phyloP scores from a whole-genome alignment of 2,888 invertebrate genomes.

The Lepidocyrtinus sp. region DNA sequence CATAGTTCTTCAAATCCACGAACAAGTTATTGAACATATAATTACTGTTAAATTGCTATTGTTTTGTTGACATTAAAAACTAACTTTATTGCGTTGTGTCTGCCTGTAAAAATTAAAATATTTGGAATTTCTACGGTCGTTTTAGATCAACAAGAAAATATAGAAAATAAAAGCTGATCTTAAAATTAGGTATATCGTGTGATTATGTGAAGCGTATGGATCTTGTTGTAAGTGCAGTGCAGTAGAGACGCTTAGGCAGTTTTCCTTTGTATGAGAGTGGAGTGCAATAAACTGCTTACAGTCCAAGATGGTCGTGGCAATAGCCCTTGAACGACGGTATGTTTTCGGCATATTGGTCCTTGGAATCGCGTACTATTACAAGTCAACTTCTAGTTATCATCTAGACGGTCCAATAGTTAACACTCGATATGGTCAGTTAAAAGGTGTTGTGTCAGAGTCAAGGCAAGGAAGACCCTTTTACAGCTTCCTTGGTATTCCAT shows the following conservation, averaged over 20 bases:
- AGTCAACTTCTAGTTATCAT: constrained; percentile 41
- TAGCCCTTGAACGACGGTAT: constrained; percentile 27
- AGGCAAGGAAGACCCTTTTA: constrained; percentile 43
- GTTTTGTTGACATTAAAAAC: neutral
- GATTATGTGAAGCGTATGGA: neutral
- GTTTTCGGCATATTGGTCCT: constrained; percentile 45
- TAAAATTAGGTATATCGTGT: neutral
- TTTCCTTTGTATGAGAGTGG: too few species aligned
- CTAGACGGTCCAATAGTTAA: constrained; percentile 49
- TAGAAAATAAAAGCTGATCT: too few species aligned
- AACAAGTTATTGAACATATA: neutral
- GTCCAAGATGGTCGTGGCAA: constrained; percentile 14
- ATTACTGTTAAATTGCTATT: neutral
- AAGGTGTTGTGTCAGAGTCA: constrained; percentile 48
- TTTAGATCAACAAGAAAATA: too few species aligned
- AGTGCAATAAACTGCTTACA: neutral
- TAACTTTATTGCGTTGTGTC: neutral
- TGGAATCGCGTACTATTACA: constrained; percentile 60
- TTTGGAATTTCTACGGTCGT: too few species aligned
- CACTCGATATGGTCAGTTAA: constrained; percentile 46
- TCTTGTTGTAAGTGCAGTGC: neutral
- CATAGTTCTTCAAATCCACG: neutral
- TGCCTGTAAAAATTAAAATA: neutral
- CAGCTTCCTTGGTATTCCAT: constrained; percentile 52
- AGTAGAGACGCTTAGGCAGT: too few species aligned